phyloP scores from a whole-genome alignment of 2,888 invertebrate species.

The Geotrupes spiniger region DNA sequence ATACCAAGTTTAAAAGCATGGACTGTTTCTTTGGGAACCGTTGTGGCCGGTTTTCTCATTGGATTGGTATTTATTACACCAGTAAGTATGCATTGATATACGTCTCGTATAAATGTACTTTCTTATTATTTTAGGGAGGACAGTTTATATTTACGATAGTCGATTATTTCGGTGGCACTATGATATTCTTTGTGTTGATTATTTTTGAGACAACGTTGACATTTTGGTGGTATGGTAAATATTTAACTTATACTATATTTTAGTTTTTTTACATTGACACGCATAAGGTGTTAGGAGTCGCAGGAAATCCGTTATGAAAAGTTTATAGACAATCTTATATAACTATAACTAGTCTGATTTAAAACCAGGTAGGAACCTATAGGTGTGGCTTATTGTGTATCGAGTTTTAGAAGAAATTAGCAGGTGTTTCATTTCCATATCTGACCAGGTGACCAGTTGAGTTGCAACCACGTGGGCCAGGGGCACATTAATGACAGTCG shows the following conservation, averaged over 20 bases:
- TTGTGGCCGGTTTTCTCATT: conserved; percentile 55
- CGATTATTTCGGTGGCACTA: conserved; percentile 62
- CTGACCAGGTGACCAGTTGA: no score
- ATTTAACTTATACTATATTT: neutral
- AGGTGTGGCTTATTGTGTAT: no score
- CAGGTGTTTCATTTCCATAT: no score
- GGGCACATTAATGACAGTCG: no score
- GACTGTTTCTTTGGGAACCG: conserved; percentile 54
- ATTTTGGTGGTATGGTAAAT: conserved; percentile 60
- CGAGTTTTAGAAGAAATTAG: no score
- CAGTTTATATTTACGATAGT: conserved; percentile 60
- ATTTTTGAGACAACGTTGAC: conserved; percentile 57
- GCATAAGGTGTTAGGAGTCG: no score
- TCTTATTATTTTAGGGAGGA: conserved; percentile 53
- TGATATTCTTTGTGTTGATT: conserved; percentile 58
- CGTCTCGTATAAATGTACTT: neutral
- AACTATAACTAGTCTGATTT: no score
- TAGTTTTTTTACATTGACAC: no score
- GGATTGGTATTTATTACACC: conserved; percentile 76
- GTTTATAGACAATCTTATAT: no score
- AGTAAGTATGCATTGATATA: conserved; percentile 50
- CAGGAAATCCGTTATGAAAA: no score
- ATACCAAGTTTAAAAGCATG: conserved; percentile 61
- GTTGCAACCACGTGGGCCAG: no score
- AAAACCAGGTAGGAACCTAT: no score